phyloP scores from a whole-genome alignment of 2,113 vertebrate genomes.

The Hystrix brachyura region DNA sequence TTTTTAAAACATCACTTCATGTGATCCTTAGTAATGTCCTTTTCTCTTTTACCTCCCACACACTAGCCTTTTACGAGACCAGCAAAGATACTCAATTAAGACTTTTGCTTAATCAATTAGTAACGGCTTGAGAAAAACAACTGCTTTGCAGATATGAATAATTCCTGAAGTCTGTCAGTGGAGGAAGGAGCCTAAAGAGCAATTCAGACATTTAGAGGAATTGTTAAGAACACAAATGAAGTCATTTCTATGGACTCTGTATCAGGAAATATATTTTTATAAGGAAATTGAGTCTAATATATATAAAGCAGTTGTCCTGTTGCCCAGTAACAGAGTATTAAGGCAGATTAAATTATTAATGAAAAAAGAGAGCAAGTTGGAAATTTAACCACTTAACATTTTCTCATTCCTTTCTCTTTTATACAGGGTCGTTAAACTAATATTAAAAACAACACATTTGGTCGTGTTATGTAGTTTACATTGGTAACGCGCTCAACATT shows the following conservation, averaged over 20 bases:
- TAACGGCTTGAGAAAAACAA: constrained; percentile 51
- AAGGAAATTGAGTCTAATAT: constrained; percentile 82
- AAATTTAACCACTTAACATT: constrained; percentile 59
- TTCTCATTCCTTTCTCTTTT: constrained; percentile 48
- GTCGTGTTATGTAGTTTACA: neutral
- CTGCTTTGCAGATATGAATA: constrained; percentile 63
- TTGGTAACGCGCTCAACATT: neutral
- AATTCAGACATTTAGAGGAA: constrained; percentile 68
- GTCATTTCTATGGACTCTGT: constrained; percentile 76
- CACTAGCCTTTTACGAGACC: neutral
- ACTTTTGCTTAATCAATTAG: constrained; percentile 23
- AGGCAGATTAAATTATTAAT: constrained; percentile 81
- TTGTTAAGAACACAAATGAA: constrained; percentile 84
- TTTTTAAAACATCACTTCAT: neutral
- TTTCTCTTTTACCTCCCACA: neutral
- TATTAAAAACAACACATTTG: neutral
- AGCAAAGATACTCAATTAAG: neutral
- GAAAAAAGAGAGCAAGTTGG: constrained; percentile 68
- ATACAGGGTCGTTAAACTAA: neutral
- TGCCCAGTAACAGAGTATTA: constrained; percentile 67
- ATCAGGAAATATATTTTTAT: constrained; percentile 83
- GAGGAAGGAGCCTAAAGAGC: constrained; percentile 59
- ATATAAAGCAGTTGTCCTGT: constrained; percentile 77
- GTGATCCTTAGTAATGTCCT: neutral
- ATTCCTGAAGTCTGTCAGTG: constrained; percentile 43